Percentiles rank a stretch among this genome's conserved stretches.
Evolutionary conservation across 2,888 invertebrate species (phyloP).

Genomic region (Heteromyza rotundicornis): DNA sequence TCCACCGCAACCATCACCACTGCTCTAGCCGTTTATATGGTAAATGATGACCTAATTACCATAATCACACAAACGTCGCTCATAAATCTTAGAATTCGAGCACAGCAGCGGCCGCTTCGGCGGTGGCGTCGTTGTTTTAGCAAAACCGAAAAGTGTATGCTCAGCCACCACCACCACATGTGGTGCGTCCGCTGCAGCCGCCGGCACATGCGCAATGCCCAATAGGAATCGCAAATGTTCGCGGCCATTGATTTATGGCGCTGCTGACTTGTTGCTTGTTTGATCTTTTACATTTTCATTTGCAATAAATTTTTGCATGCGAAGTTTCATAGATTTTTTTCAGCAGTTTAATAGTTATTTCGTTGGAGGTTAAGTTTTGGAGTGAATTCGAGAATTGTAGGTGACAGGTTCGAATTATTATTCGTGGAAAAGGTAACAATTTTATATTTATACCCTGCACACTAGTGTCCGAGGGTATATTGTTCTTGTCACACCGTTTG

Average conservation of each 20-base stretch:
- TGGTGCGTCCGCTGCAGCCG: slow-evolving; percentile 19
- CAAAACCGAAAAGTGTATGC: not conserved
- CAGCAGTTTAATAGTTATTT: too few relatives aligned
- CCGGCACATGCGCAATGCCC: not conserved
- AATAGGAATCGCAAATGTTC: not conserved
- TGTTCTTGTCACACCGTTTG: too few relatives aligned
- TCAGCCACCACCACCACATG: not conserved
- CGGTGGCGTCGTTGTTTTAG: not conserved
- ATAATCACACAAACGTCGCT: slow-evolving; percentile 44
- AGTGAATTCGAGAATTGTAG: too few relatives aligned
- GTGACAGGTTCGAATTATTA: too few relatives aligned
- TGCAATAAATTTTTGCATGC: too few relatives aligned
- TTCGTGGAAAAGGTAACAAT: too few relatives aligned
- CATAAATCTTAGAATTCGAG: slow-evolving; percentile 34
- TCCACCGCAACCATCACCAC: not conserved
- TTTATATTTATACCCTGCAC: too few relatives aligned
- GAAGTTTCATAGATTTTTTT: too few relatives aligned
- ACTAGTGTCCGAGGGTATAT: too few relatives aligned
- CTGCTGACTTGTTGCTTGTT: not conserved
- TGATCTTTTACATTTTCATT: slow-evolving; percentile 5
- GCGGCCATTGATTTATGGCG: not conserved
- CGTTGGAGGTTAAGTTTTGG: too few relatives aligned
- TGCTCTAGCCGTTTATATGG: not conserved
- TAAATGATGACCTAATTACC: slow-evolving; percentile 53
- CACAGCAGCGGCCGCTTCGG: slow-evolving; percentile 4